Percentiles rank a stretch among this genome's conserved stretches.
phyloP scores from a whole-genome alignment of 2,888 invertebrate genomes.

The Orthosia gracilis region DNA sequence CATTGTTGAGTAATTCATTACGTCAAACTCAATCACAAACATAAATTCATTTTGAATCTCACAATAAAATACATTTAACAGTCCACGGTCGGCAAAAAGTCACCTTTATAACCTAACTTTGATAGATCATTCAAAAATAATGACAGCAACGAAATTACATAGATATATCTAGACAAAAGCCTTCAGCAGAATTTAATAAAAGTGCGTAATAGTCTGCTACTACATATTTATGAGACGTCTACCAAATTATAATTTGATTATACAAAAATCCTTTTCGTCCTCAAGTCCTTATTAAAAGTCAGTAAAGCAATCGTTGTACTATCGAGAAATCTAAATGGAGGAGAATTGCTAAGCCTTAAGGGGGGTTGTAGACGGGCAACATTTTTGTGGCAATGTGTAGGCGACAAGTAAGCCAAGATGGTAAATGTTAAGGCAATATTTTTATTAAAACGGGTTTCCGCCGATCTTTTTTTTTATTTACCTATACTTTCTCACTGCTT shows the following conservation, averaged over 20 bases:
- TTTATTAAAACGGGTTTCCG: too few relatives aligned
- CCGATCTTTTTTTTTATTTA: too few relatives aligned
- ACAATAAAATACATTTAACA: constrained; percentile 26
- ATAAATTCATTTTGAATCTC: constrained; percentile 30
- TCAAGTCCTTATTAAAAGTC: constrained; percentile 52
- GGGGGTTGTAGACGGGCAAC: neutral
- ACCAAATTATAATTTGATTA: constrained; percentile 63
- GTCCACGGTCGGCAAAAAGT: constrained; percentile 25
- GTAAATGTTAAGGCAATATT: neutral
- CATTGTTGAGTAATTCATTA: constrained; percentile 12
- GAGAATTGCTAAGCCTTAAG: constrained; percentile 43
- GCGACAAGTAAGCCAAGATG: neutral
- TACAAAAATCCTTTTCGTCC: constrained; percentile 54
- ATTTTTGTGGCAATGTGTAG: neutral
- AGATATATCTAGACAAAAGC: constrained; percentile 35
- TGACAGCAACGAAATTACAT: constrained; percentile 35
- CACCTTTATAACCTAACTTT: constrained; percentile 25
- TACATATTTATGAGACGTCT: constrained; percentile 66
- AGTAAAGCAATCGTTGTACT: constrained; percentile 38
- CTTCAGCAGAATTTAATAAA: constrained; percentile 58
- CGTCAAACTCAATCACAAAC: constrained; percentile 20
- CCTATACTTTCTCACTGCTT: too few relatives aligned
- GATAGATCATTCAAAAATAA: constrained; percentile 51
- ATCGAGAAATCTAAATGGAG: constrained; percentile 49
- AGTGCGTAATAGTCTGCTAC: constrained; percentile 44